Percentiles rank a stretch among this genome's conserved stretches.
Conservation (phyloP, 1,140 invertebrate genomes). For the Trichogramma pretiosum region DNA sequence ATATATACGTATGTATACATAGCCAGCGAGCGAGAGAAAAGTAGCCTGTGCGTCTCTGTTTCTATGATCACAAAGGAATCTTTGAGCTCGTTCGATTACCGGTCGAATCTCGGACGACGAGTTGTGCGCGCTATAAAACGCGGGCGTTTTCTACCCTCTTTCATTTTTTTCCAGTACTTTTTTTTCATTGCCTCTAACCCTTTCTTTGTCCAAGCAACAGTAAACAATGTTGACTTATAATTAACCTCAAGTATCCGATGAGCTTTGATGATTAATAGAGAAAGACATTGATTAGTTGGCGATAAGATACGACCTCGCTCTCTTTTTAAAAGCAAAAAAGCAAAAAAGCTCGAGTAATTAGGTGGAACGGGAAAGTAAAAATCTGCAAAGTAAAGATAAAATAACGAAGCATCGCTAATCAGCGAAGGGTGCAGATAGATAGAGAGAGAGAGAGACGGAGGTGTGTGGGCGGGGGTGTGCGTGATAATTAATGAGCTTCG, state of each 20-base stretch:
- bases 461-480: conserved; percentile 19
- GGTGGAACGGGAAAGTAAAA: conserved; percentile 12
- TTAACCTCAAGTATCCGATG: too few relatives aligned
- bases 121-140: not conserved
- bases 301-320: too few relatives aligned
- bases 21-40: not conserved
- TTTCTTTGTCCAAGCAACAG: too few relatives aligned
- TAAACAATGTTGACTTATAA: too few relatives aligned
- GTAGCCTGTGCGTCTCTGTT: not conserved
- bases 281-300: too few relatives aligned
- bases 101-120: conserved; percentile 15
- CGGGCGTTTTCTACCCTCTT: not conserved
- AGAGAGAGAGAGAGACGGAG: too few relatives aligned
- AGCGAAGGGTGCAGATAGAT: too few relatives aligned
- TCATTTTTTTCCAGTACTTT: too few relatives aligned
- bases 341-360: too few relatives aligned
- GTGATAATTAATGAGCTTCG: conserved; percentile 41
- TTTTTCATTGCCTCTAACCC: too few relatives aligned
- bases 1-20: conserved; percentile 8
- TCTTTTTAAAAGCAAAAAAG: too few relatives aligned
- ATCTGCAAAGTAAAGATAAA: conserved; percentile 18
- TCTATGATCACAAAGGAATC: conserved; percentile 24
- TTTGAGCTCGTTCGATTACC: conserved; percentile 18
- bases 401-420: conserved; percentile 25
- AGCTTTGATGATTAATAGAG: too few relatives aligned